Percentiles rank a stretch among this genome's conserved stretches.
phyloP scores from a whole-genome alignment of 2,888 invertebrate species.

The Gerosis bhagava region DNA sequence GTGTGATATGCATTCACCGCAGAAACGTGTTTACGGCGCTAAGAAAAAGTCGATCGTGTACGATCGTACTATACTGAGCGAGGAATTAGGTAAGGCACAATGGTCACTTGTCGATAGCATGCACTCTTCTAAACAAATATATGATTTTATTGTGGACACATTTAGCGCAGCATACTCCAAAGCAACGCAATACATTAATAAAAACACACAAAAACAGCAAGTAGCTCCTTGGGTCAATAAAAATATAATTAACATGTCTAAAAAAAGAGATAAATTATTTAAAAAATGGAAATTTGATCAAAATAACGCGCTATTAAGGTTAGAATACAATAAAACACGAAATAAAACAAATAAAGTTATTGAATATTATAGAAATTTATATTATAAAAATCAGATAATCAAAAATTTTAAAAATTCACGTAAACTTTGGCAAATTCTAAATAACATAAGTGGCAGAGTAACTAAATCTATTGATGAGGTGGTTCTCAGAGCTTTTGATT shows the following conservation, averaged over 20 bases:
- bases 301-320: background rate
- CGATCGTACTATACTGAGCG: too few species aligned
- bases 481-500: slow-evolving; percentile 18
- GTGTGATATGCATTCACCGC: too few species aligned
- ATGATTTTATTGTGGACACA: too few species aligned
- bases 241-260: slow-evolving; percentile 4
- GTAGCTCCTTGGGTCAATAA: background rate
- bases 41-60: background rate
- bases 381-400: slow-evolving; percentile 10
- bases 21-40: too few species aligned
- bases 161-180: too few species aligned
- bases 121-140: too few species aligned
- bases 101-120: too few species aligned
- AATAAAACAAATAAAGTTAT: slow-evolving; percentile 14
- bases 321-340: slow-evolving; percentile 12
- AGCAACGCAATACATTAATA: background rate
- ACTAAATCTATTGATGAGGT: slow-evolving; percentile 17
- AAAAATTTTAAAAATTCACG: slow-evolving; percentile 7
- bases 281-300: slow-evolving; percentile 15
- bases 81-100: too few species aligned
- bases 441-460: slow-evolving; percentile 13
- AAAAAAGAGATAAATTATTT: slow-evolving; percentile 13
- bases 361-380: slow-evolving; percentile 10
- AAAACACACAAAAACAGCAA: background rate
- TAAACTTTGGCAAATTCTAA: slow-evolving; percentile 19